Base-by-base conservation (phyloP, 2,888 invertebrate species). In the Saturnia pavonia region DNA sequence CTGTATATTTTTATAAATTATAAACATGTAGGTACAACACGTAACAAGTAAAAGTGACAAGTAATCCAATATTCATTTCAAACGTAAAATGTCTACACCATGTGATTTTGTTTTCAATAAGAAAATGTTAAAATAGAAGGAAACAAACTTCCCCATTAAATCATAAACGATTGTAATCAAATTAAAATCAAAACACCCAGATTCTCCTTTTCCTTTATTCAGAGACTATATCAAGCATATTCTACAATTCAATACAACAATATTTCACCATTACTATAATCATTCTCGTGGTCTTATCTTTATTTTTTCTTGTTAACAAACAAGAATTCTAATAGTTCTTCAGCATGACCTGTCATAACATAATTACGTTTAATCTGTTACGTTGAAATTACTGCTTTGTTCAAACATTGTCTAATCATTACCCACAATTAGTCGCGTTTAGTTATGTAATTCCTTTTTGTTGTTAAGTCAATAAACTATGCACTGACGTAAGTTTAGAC, bases 321-420 rank as follows among this genome's bases (percentile, higher is more conserved):
- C 11, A 34, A 40, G 40, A n/a, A 65, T n/a, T 40, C 65, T 19
- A 34, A 40, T n/a, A n/a, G n/a, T 40, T 65, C 34, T 65, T 34
- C 8, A n/a, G n/a, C 19, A 65, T n/a, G 40, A 65, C 80, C 78
- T 76, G 48, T 34, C 63, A 63, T 27, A 69, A 60, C n/a, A 69
- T 54, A 54, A 54, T 54, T n/a, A 54, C 43, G 27, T 51, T 43
- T 43, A 43, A 70, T 19, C 43, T 54, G 68, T 69, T 67, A 67
- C 70, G 65, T 70, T 65, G 34, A 27, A 67, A 54, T 70, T 42
- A 67, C 19, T 16, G 40, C 54, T 78, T 74, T 78, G 69, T 40
- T 71, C 68, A 73, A 82, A 82, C 79, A 78, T 74, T 78, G 78
- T 75, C 78, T 80, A 84, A 85, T 85, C 82, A 85, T 81, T 79